Conservation (phyloP, 2,888 invertebrate species). For the Empis stercorea region DNA sequence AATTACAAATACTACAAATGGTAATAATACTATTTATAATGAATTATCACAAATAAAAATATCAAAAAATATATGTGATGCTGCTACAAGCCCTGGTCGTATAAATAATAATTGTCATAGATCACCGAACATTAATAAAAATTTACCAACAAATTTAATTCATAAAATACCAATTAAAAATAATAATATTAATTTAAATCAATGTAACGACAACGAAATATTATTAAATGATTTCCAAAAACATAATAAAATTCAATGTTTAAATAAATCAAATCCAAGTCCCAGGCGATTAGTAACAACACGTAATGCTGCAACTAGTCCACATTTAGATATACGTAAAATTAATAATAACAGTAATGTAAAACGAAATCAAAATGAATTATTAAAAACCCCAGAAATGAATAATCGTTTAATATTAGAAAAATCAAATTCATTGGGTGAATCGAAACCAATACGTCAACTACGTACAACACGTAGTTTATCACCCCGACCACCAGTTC, state of each 20-base stretch:
- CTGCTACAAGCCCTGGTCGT: constrained; percentile 17
- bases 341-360: constrained; percentile 18
- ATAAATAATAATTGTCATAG: constrained; percentile 9
- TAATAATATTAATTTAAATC: too few relatives aligned
- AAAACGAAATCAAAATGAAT: constrained; percentile 44
- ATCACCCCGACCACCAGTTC: constrained; percentile 23
- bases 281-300: constrained; percentile 21
- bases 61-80: constrained; percentile 15
- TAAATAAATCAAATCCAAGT: constrained; percentile 13
- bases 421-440: constrained; percentile 24
- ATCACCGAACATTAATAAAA: constrained; percentile 6
- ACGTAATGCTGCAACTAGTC: constrained; percentile 36
- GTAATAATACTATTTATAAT: constrained; percentile 10
- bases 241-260: constrained; percentile 5
- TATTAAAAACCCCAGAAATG: constrained; percentile 24
- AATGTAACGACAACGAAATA: neutral
- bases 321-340: constrained; percentile 32
- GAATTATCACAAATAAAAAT: constrained; percentile 11
- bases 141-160: neutral
- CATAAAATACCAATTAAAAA: too few relatives aligned
- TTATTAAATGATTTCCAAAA: constrained; percentile 8
- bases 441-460: constrained; percentile 21
- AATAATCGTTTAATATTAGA: constrained; percentile 15
- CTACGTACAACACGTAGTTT: constrained; percentile 22
- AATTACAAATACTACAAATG: constrained; percentile 5